phyloP scores from a whole-genome alignment of 2,888 invertebrate genomes.

The Amiota mariae region DNA sequence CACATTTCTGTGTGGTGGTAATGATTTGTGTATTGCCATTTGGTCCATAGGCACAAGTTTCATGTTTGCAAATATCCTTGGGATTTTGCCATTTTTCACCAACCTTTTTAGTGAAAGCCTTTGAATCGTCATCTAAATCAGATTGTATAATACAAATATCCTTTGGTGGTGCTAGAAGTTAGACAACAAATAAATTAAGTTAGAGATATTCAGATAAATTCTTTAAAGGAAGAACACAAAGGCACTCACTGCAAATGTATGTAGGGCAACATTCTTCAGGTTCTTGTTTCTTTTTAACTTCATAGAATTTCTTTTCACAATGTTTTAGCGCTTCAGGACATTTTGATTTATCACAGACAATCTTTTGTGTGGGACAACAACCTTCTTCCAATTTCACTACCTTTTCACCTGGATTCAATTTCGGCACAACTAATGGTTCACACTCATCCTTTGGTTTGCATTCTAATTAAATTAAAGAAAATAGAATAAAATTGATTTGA shows the following conservation, averaged over 20 bases:
- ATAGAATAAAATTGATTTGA: neutral
- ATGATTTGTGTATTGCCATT: constrained; percentile 60
- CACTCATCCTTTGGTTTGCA: constrained; percentile 84
- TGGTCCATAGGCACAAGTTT: constrained; percentile 69
- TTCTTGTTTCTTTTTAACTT: constrained; percentile 69
- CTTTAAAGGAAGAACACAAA: no score
- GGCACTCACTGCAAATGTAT: constrained; percentile 79
- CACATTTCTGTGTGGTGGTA: constrained; percentile 63
- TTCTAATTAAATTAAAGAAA: constrained; percentile 75
- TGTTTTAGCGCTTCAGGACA: constrained; percentile 77
- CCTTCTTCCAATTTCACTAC: constrained; percentile 77
- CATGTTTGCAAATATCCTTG: constrained; percentile 73
- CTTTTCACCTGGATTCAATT: constrained; percentile 79
- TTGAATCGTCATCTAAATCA: constrained; percentile 61
- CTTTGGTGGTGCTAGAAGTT: constrained; percentile 65
- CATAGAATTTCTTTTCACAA: constrained; percentile 76
- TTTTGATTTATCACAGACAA: constrained; percentile 77
- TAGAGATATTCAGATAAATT: neutral
- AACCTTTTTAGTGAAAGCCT: constrained; percentile 65
- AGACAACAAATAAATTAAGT: neutral
- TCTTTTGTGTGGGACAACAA: constrained; percentile 80
- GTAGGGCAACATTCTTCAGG: constrained; percentile 79
- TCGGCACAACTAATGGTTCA: constrained; percentile 73
- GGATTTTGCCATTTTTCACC: constrained; percentile 74
- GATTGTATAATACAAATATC: constrained; percentile 69